A percentile compares a stretch with the other conserved stretches of the same genome.
These are phyloP conservation scores for Apamea crenata DNA, from an alignment of 2,888 invertebrate genomes.

Conservation along the genomic window DNA sequence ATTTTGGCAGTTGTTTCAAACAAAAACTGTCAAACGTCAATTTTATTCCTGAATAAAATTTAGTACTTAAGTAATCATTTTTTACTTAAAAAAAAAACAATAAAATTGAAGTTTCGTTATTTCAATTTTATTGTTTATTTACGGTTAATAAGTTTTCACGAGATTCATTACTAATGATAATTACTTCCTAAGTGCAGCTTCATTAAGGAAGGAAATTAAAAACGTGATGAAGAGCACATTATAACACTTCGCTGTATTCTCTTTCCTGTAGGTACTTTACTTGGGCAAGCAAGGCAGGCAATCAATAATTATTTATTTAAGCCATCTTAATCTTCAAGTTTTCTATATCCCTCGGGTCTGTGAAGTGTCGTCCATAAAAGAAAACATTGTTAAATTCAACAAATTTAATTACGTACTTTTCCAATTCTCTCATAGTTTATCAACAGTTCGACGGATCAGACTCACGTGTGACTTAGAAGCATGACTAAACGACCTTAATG, in stretches of 20 bases:
- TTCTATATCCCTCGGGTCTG: not conserved
- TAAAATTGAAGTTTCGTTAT: not conserved
- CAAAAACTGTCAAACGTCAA: too few relatives aligned
- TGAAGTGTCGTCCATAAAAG: not conserved
- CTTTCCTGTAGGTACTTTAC: constrained; percentile 22
- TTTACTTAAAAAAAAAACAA: not conserved
- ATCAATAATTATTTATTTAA: not conserved
- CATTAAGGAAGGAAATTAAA: constrained; percentile 56
- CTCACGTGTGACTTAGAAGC: constrained; percentile 69
- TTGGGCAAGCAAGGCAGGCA: not conserved
- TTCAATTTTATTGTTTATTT: not conserved
- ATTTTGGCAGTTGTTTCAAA: too few relatives aligned
- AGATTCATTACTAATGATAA: constrained; percentile 38
- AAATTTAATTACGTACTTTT: constrained; percentile 57
- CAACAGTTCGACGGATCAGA: constrained; percentile 65
- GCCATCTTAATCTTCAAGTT: not conserved
- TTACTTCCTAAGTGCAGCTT: constrained; percentile 43
- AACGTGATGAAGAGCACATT: constrained; percentile 37
- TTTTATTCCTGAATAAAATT: too few relatives aligned
- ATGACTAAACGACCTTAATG: constrained; percentile 73
- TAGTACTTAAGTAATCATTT: not conserved
- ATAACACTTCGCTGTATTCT: constrained; percentile 23
- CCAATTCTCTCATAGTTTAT: constrained; percentile 61
- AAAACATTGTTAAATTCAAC: not conserved
- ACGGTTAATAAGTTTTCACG: constrained; percentile 17